Base-by-base conservation (phyloP, 2,888 invertebrate species). In the Sialis lutaria region DNA sequence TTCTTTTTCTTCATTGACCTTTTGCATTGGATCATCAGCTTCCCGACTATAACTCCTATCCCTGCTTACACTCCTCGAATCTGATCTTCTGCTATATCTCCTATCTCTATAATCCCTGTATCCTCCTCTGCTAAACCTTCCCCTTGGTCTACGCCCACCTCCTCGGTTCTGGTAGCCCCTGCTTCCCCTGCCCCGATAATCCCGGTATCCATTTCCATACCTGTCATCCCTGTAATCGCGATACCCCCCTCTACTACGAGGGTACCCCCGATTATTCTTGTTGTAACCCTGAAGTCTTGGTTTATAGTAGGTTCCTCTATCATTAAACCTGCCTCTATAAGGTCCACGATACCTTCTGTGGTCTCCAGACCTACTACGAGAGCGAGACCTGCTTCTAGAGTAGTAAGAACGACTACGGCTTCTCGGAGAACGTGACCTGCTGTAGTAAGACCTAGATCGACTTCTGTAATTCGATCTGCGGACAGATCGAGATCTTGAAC, bases 271-370 rank as follows among this genome's bases (percentile, higher is more conserved):
- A 70, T 60, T 72, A 73, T 50, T 64, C 63, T 69, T 71, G 48
- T 68, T 67, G 64, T 73, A 77, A 13, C 73, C 71, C 60, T 82
- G 81, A 72, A 83, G 82, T 51, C 84, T 73, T 1, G 84, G 84
- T 55, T 82, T 79, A 67, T 84, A 84, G 64, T 84, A 84, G 1
- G 82, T 83, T 52, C 83, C 83, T 47, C 83, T 74, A 59, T 82
- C 82, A 61, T 73, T 71, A 56, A 73, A 80, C 22, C 62, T 55
- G 9, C 60, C 61, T 13, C 63, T 52, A 50, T 61, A 62, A 34
- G 73, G 72, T 46, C 73, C 73, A 45, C 73, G 69, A 46, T 62
- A 60, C 33, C 62, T 57, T 33, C 60, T 68, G 62, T 70, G 62
- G 44, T 72, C 74, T 45, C 70, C 68, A 31, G 73, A 75, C 50